Percentiles rank a stretch among this genome's conserved stretches.
phyloP scores from a whole-genome alignment of 2,888 invertebrate species.

The Plagodis pulveraria region DNA sequence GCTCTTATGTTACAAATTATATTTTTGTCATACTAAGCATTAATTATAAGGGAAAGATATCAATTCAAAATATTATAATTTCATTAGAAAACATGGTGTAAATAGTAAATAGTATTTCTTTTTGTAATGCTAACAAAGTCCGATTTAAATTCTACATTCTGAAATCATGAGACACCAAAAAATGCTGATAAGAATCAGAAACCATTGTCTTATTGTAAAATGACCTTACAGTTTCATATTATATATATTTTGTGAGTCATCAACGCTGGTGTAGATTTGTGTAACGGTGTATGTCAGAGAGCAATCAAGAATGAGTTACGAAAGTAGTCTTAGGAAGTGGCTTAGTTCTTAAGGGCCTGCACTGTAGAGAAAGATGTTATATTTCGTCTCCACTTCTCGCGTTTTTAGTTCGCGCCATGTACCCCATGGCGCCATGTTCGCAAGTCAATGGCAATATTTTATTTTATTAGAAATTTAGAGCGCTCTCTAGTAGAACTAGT shows the following conservation, averaged over 20 bases:
- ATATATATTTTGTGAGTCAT: conserved; percentile 36
- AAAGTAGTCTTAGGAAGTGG: conserved; percentile 38
- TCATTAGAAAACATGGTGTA: background rate
- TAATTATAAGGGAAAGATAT: too few relatives aligned
- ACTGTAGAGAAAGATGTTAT: too few relatives aligned
- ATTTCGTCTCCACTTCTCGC: too few relatives aligned
- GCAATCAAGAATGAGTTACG: conserved; percentile 59
- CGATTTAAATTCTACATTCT: conserved; percentile 5
- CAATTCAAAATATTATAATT: too few relatives aligned
- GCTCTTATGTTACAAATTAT: too few relatives aligned
- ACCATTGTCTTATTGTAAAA: conserved; percentile 50
- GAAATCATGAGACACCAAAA: conserved; percentile 26
- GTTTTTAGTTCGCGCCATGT: too few relatives aligned
- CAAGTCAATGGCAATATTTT: too few relatives aligned
- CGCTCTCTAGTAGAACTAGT: too few relatives aligned
- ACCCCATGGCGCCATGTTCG: too few relatives aligned
- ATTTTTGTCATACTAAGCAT: too few relatives aligned
- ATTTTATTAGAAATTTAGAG: too few relatives aligned
- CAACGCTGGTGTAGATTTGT: conserved; percentile 42
- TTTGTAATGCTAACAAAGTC: background rate
- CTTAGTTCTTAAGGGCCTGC: too few relatives aligned
- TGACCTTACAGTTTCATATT: conserved; percentile 42
- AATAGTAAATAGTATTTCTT: background rate
- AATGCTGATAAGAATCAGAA: conserved; percentile 51
- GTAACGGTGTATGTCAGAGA: conserved; percentile 45